These are phyloP conservation scores for Euspilapteryx auroguttella DNA, from an alignment of 2,888 invertebrate genomes.

Conservation along the genomic window DNA sequence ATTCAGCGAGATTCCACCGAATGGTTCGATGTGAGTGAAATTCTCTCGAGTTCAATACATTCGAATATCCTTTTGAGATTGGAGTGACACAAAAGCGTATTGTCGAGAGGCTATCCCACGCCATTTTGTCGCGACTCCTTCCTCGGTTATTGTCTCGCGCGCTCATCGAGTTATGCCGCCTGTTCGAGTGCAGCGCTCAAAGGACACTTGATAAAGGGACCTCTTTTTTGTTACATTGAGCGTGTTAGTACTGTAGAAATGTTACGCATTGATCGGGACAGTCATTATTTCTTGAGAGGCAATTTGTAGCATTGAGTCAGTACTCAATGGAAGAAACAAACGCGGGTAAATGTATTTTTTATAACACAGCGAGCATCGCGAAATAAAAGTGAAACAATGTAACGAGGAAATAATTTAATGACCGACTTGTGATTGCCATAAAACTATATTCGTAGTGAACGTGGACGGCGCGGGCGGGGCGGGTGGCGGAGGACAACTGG, in stretches of 20 bases:
- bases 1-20: conserved; percentile 22
- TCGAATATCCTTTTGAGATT: conserved; percentile 49
- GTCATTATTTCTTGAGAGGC: too few relatives aligned
- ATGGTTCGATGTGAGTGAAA: conserved; percentile 32
- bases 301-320: too few relatives aligned
- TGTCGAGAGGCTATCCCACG: conserved; percentile 34
- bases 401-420: conserved; percentile 23
- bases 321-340: too few relatives aligned
- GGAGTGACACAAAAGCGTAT: conserved; percentile 50
- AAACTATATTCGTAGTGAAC: conserved; percentile 29
- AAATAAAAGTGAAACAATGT: conserved; percentile 1
- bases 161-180: conserved; percentile 9
- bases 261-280: too few relatives aligned
- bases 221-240: too few relatives aligned
- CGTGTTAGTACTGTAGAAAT: too few relatives aligned
- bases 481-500: conserved; percentile 22
- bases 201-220: too few relatives aligned
- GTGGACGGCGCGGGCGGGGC: too few relatives aligned
- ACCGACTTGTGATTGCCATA: conserved; percentile 38
- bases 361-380: conserved; percentile 2
- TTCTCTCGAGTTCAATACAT: conserved; percentile 44
- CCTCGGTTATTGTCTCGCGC: conserved; percentile 31
- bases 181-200: too few relatives aligned
- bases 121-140: conserved; percentile 28
- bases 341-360: too few relatives aligned